A percentile compares a stretch with the other conserved stretches of the same genome.
Conservation (phyloP, 2,113 vertebrate genomes). For the Ascaphus truei region DNA sequence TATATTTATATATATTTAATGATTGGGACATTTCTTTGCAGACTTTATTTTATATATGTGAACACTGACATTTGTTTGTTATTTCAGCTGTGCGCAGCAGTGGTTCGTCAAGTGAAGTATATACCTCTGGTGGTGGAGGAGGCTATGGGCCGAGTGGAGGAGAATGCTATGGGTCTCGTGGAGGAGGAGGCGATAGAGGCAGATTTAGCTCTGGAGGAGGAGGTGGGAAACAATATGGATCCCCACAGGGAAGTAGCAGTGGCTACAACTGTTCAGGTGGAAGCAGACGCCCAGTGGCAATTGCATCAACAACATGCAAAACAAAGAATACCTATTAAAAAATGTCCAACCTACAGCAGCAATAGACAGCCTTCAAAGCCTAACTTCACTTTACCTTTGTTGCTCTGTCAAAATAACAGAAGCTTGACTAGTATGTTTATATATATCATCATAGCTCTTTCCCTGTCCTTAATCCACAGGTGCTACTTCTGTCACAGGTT, state of each 20-base stretch:
- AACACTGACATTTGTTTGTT: neutral
- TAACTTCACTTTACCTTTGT: constrained; percentile 1
- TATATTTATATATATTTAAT: neutral
- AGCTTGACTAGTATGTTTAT: constrained; percentile 3
- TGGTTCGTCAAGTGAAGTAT: neutral
- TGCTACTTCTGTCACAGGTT: too few species aligned
- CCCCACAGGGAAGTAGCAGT: neutral
- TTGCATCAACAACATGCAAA: constrained; percentile 1
- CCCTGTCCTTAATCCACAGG: neutral
- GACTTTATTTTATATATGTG: too few species aligned
- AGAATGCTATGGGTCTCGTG: neutral
- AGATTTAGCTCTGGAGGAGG: neutral
- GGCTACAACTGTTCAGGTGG: constrained; percentile 2
- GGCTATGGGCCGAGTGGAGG: neutral
- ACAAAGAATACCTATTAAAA: constrained; percentile 2
- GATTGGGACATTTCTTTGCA: too few species aligned
- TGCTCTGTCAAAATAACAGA: neutral
- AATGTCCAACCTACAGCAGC: too few species aligned
- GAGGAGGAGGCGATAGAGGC: too few species aligned
- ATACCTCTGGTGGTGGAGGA: constrained; percentile 4
- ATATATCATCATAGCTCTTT: neutral
- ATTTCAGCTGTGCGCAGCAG: constrained; percentile 12
- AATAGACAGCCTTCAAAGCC: neutral
- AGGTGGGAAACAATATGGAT: neutral
- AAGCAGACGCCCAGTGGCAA: neutral